Evolutionary conservation across 2,113 vertebrate genomes (phyloP).

Genomic region (Xenopus laevis): DNA sequence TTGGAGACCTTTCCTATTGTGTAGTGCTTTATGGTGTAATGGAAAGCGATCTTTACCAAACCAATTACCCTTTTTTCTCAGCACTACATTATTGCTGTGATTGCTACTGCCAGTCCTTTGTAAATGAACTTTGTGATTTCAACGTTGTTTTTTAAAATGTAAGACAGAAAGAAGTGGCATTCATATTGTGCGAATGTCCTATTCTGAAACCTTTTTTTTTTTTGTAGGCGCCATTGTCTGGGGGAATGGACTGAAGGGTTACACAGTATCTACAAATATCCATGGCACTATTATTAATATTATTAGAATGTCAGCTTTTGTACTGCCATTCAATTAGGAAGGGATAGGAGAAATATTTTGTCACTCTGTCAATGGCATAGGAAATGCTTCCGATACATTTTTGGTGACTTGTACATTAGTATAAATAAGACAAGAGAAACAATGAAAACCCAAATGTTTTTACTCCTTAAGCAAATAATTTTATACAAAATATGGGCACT

Average conservation of each 20-base stretch:
- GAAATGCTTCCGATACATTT: constrained; percentile 77
- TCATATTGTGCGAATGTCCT: constrained; percentile 94
- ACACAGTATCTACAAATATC: constrained; percentile 83
- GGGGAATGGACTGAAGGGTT: constrained; percentile 88
- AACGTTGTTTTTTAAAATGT: constrained; percentile 86
- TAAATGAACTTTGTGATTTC: constrained; percentile 99
- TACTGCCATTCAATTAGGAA: constrained; percentile 82
- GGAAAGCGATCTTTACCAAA: constrained; percentile 99
- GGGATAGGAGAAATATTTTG: constrained; percentile 95
- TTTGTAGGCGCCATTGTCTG: constrained; percentile 76
- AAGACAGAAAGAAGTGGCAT: constrained; percentile 95
- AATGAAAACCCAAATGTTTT: background rate
- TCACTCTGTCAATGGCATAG: constrained; percentile 88
- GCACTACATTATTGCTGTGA: constrained; percentile 98
- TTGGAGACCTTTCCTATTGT: constrained; percentile 99
- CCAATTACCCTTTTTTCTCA: constrained; percentile 98
- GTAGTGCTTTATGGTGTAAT: constrained; percentile 99
- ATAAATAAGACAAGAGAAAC: constrained; percentile 56
- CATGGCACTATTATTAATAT: constrained; percentile 90
- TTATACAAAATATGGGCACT: no score
- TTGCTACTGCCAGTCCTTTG: constrained; percentile 98
- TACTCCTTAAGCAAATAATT: no score
- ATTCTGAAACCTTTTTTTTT: constrained; percentile 75
- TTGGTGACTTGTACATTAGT: constrained; percentile 74
- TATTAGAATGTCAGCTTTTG: constrained; percentile 81